Base-by-base conservation (phyloP, 1,140 invertebrate genomes). In the Stegodyphus mimosarum region DNA sequence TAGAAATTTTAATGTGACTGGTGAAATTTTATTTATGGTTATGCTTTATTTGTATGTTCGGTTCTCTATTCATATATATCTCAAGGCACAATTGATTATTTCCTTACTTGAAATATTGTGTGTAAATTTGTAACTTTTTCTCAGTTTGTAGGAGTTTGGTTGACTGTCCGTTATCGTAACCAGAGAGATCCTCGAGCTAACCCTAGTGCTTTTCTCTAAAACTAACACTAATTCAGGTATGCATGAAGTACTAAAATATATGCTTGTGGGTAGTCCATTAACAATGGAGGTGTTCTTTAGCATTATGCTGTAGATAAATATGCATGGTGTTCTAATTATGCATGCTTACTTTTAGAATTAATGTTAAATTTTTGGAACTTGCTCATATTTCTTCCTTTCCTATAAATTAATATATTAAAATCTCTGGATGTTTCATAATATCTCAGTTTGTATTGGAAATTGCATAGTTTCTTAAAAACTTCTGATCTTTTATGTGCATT, bases 111-210 rank as follows among this genome's bases (percentile, higher is more conserved):
- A 33, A 33, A 33, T 48, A 48, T 67, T 50, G 66, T 50, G 17
- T 50, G 50, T 13, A 13, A 50, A 71, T 86, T 15, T 11, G 6
- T 73, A 33, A 10, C 18, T 70, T 76, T 87, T 91, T 94, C 93
- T 88, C 94, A 98, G 97, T 97, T 98, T 93, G 93, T 98, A 91
- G 97, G 97, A 92, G 96, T 99, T 88, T 98, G 96, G 96, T 94
- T 99, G 92, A 98, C 97, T 88, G 94, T 98, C 89, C 94, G 96
- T 87, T 98, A 96, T 93, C 95, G 97, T 91, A 98, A 98, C 92
- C 96, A 98, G 92, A 98, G 98, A 94, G 96, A 98, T 92, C 96
- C 97, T 49, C 92, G 95, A 89, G 96, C 95, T 92, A 97, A 98
- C 92, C 96, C 97, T 89, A 97, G 96, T 93, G 96, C 96, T 93